A percentile compares a stretch with the other conserved stretches of the same genome.
These are phyloP conservation scores for Chloropsis cyanopogon DNA, from an alignment of 2,113 vertebrate species.

Conservation along the genomic window DNA sequence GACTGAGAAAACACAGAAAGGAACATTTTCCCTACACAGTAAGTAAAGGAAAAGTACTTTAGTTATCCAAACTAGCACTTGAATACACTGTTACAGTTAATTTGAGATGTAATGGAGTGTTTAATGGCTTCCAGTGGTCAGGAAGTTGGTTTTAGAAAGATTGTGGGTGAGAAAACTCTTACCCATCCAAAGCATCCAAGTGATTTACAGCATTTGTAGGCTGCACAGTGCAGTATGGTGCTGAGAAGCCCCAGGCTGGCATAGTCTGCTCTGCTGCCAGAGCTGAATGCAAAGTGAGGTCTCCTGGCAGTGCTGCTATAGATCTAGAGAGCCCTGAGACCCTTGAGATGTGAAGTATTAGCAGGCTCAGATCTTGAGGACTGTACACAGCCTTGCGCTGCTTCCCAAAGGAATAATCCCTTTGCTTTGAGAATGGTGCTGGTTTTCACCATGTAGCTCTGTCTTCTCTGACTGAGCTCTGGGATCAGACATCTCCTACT, in stretches of 20 bases:
- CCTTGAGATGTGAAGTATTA: background rate
- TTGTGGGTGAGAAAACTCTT: background rate
- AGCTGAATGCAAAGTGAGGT: background rate
- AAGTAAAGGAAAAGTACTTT: background rate
- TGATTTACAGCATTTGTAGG: background rate
- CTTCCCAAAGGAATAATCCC: background rate
- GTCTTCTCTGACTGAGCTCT: background rate
- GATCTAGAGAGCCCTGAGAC: background rate
- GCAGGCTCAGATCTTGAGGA: background rate
- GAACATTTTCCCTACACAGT: background rate
- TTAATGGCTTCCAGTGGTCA: slow-evolving; percentile 32
- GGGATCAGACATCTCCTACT: background rate
- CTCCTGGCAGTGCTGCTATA: background rate
- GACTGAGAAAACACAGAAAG: background rate
- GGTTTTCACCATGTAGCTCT: background rate
- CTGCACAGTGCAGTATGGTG: background rate
- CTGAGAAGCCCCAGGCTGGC: background rate
- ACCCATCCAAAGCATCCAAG: background rate
- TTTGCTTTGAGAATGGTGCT: background rate
- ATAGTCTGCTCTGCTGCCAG: background rate
- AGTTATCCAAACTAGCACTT: background rate
- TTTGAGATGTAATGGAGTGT: background rate
- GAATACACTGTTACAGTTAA: background rate
- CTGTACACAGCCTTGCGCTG: accelerated
- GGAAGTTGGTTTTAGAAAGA: slow-evolving; percentile 18